Evolutionary conservation across 2,797 vertebrate species (phyloP).

Genomic region (Uromys caudimaculatus): DNA sequence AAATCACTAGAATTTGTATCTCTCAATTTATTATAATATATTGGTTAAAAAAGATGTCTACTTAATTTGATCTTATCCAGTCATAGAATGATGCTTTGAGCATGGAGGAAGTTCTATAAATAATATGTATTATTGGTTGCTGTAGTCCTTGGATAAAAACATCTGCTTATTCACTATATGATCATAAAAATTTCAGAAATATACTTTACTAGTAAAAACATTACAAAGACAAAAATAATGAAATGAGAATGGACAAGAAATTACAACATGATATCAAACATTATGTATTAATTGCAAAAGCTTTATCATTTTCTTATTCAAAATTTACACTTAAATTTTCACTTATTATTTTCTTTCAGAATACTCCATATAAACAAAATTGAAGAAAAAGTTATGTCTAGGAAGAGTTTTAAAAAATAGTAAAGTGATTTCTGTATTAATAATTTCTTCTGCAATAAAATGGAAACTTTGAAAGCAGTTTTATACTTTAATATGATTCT

Average conservation of each 20-base stretch:
- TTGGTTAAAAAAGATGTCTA: background rate
- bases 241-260: background rate
- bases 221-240: background rate
- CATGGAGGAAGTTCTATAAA: background rate
- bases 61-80: background rate
- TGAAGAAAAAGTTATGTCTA: background rate
- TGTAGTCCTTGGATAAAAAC: background rate
- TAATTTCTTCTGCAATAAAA: constrained; percentile 28
- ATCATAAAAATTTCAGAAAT: constrained; percentile 10
- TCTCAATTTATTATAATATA: constrained; percentile 16
- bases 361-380: background rate
- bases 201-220: background rate
- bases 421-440: background rate
- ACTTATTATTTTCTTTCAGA: background rate
- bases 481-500: constrained; percentile 12
- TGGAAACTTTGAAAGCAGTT: constrained; percentile 17
- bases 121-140: background rate
- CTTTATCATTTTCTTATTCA: constrained; percentile 4
- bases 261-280: background rate
- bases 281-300: background rate
- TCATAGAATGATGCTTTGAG: background rate
- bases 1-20: background rate
- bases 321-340: constrained; percentile 8
- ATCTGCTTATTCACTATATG: background rate
- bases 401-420: background rate